Percentiles rank a stretch among this genome's conserved stretches.
phyloP scores from a whole-genome alignment of 1,140 invertebrate genomes.

The Trichonephila clavata region DNA sequence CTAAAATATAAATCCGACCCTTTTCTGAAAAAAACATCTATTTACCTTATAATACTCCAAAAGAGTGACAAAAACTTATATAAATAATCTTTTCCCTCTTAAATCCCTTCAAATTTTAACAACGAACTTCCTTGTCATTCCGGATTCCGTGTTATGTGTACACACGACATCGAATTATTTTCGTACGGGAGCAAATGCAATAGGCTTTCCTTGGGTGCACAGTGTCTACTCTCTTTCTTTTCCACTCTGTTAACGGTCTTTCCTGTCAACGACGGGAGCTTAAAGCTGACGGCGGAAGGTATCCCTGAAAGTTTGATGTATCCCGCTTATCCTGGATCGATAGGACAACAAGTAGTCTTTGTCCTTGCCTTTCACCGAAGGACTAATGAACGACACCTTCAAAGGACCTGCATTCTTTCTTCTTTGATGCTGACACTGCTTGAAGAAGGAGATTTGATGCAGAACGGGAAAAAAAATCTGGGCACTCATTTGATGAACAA shows the following conservation, averaged over 20 bases:
- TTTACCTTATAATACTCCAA: too few relatives aligned
- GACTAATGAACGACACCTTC: not conserved
- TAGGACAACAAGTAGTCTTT: not conserved
- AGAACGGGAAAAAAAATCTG: too few relatives aligned
- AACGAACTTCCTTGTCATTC: not conserved
- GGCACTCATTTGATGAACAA: too few relatives aligned
- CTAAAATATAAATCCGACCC: too few relatives aligned
- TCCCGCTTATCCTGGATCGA: slow-evolving; percentile 7
- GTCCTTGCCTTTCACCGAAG: not conserved
- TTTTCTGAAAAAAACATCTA: too few relatives aligned
- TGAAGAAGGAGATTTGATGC: too few relatives aligned
- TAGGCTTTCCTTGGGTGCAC: not conserved
- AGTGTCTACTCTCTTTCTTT: not conserved
- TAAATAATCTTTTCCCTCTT: too few relatives aligned
- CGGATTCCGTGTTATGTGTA: not conserved
- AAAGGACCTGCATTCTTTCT: not conserved
- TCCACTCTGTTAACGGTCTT: not conserved
- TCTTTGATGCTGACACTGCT: too few relatives aligned
- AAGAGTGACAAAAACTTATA: too few relatives aligned
- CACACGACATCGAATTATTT: not conserved
- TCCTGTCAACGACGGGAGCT: not conserved
- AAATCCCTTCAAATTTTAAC: not conserved
- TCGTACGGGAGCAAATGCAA: not conserved
- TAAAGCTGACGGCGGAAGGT: not conserved
- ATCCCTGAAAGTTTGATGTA: slow-evolving; percentile 21